Evolutionary conservation across 2,113 vertebrate genomes (phyloP), one percentile per base, ranked within the genome.

Genomic region (Acanthisitta chloris): DNA sequence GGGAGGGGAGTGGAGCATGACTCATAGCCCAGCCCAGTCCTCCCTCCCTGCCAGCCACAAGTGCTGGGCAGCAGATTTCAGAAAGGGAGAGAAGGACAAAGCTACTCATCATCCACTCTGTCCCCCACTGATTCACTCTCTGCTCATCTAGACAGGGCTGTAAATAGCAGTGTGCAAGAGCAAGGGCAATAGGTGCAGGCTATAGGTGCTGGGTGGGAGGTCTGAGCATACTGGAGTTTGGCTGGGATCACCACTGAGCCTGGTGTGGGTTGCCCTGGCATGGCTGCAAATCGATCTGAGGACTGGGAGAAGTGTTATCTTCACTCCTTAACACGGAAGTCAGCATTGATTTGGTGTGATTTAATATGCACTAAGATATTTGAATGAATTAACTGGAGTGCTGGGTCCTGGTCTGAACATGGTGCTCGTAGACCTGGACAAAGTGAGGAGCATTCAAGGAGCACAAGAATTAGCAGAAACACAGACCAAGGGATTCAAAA

Each of bases 181-280:
- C 43, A 67, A 91, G 70, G 84, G 62, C 89, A 91, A 19, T 38
- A 57, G 58, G 62, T 91, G 57, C 70, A 62, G 48, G 70, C 33
- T n/a, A n/a, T n/a, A n/a, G n/a, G n/a, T n/a, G n/a, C 70, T 0
- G 1, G 20, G 25, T 3, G 5, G 36, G 57, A 87, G 81, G 49
- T 69, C 34, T 2, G 16, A 4, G 2, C 0, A 0, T 4, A 4
- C 15, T 1, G 0, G 31, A 26, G 34, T 42, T 64, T 3, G 4
- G 6, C 51, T 55, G 71, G 45, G 46, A 20, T 78, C 43, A 78
- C 51, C 36, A 14, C 23, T 2, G 4, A 77, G 24, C 33, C 14
- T 0, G 0, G 34, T 36, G 13, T 52, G 36, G 62, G 36, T 59
- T 1, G 1, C 33, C 24, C 46, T 55, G 55, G 28, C 42, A 26